Evolutionary conservation across 2,888 invertebrate species (phyloP).

Genomic region (Dugesia japonica): DNA sequence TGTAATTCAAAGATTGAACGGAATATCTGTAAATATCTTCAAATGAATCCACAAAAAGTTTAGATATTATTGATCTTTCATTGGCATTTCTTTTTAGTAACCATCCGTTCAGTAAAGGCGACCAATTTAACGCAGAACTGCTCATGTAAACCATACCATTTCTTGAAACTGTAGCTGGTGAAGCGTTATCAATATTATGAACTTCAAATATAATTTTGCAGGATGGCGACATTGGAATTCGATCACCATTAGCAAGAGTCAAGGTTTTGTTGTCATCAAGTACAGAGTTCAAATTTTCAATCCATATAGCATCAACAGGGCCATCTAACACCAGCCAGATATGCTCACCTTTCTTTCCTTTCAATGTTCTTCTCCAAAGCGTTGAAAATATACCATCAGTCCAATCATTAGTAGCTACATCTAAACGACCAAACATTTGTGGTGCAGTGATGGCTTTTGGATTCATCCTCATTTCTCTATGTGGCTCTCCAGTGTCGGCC

Average conservation of each 20-base stretch:
- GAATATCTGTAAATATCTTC: conserved; percentile 63
- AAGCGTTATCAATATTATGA: conserved; percentile 88
- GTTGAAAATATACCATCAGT: conserved; percentile 93
- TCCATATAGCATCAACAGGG: conserved; percentile 49
- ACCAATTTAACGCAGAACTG: conserved; percentile 78
- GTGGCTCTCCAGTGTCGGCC: conserved; percentile 65
- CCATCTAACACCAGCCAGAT: conserved; percentile 66
- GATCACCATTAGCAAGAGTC: conserved; percentile 78
- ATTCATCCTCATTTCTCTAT: conserved; percentile 92
- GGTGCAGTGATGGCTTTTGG: conserved; percentile 89
- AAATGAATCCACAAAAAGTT: conserved; percentile 63
- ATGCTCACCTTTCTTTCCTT: conserved; percentile 55
- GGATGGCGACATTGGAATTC: conserved; percentile 76
- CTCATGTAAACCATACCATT: conserved; percentile 75
- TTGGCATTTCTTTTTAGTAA: conserved; percentile 46
- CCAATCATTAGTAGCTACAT: conserved; percentile 94
- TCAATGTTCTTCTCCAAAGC: conserved; percentile 58
- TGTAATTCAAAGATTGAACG: conserved; percentile 63
- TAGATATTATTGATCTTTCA: conserved; percentile 55
- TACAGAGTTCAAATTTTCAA: conserved; percentile 49
- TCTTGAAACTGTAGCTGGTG: conserved; percentile 82
- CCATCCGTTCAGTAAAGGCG: conserved; percentile 62
- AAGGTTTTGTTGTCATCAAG: conserved; percentile 49
- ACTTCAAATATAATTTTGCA: conserved; percentile 92
- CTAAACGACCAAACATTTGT: conserved; percentile 87